Conservation (phyloP, 2,113 vertebrate genomes). For the Phylloscopus whistleri region DNA sequence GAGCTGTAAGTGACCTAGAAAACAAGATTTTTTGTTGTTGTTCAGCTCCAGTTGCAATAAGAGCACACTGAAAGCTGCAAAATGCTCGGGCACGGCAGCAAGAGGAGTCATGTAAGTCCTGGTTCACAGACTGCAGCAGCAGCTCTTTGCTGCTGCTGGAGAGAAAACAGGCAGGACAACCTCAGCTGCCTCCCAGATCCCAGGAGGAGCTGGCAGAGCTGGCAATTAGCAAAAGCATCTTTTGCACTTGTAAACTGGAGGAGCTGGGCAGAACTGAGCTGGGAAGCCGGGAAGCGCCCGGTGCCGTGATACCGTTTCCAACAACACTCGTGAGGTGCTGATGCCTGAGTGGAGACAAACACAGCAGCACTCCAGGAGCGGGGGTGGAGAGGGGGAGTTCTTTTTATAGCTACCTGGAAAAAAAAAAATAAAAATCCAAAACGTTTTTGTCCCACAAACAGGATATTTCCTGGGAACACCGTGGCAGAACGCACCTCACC, state of each 20-base stretch:
- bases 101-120: neutral
- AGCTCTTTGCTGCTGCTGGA: neutral
- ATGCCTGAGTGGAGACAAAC: neutral
- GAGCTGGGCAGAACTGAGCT: neutral
- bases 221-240: slow-evolving; percentile 31
- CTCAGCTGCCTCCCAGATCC: neutral
- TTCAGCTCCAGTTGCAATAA: slow-evolving; percentile 4
- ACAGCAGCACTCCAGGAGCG: neutral
- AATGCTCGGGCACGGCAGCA: neutral
- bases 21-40: neutral
- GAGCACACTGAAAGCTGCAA: neutral
- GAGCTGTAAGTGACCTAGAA: slow-evolving; percentile 47
- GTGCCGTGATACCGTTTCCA: accelerated
- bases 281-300: neutral
- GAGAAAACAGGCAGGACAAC: neutral
- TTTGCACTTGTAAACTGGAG: neutral
- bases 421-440: neutral
- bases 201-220: neutral
- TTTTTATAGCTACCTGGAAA: neutral
- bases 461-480: neutral
- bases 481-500: neutral
- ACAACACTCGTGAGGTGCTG: neutral
- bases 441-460: neutral
- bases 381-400: neutral
- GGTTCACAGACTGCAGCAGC: neutral